These are phyloP conservation scores for Papilio demoleus DNA, from an alignment of 2,888 invertebrate species.

Conservation along the genomic window DNA sequence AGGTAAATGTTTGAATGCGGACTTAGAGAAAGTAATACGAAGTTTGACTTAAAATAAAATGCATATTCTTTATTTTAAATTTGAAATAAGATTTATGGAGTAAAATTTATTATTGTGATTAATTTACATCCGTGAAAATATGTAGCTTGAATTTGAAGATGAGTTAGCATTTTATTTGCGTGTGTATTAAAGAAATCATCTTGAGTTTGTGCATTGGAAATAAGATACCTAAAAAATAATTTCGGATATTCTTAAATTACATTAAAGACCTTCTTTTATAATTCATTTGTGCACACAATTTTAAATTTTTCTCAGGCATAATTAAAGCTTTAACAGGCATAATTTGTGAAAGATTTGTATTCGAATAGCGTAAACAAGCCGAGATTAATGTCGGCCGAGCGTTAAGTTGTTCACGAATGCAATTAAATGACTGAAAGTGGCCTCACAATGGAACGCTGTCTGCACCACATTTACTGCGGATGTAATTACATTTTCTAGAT, in stretches of 20 bases:
- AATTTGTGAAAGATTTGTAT: no score
- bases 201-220: no score
- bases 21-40: neutral
- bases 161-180: no score
- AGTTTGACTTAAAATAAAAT: neutral
- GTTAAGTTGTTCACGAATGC: slow-evolving; percentile 34
- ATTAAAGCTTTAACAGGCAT: no score
- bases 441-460: slow-evolving; percentile 33
- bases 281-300: no score
- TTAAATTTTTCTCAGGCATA: no score
- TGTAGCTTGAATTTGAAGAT: no score
- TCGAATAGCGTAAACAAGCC: neutral
- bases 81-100: neutral
- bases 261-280: no score
- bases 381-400: slow-evolving; percentile 10
- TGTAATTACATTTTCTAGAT: slow-evolving; percentile 32
- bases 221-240: no score
- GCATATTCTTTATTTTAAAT: no score
- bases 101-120: neutral
- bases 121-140: neutral
- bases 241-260: no score
- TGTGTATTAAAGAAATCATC: no score
- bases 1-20: slow-evolving; percentile 9
- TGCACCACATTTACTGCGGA: slow-evolving; percentile 38
- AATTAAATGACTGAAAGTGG: slow-evolving; percentile 34